Percentiles rank a stretch among this genome's conserved stretches.
These are phyloP conservation scores for Acholoe squamosa DNA, from an alignment of 2,888 invertebrate species.

Conservation along the genomic window DNA sequence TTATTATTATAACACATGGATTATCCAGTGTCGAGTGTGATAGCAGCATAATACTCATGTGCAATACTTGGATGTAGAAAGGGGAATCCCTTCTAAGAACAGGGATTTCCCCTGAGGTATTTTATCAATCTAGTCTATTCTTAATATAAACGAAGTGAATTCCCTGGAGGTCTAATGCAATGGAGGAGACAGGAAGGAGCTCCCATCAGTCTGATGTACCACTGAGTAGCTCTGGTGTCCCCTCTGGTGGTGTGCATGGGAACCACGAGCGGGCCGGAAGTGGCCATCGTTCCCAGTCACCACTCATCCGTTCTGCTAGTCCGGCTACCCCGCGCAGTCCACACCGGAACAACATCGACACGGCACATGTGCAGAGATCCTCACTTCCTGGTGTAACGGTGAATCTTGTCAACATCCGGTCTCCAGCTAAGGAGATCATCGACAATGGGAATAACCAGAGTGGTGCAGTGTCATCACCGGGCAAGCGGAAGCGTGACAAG, in stretches of 20 bases:
- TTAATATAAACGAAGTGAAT: no score
- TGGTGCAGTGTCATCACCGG: background rate
- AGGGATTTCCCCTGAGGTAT: background rate
- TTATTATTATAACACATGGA: no score
- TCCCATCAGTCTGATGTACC: background rate
- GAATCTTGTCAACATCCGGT: constrained; percentile 46
- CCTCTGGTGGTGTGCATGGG: background rate
- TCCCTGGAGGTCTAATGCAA: background rate
- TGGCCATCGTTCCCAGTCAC: background rate
- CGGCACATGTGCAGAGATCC: background rate
- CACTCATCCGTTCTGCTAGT: background rate
- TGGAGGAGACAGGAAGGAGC: constrained; percentile 26
- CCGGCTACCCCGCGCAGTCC: background rate
- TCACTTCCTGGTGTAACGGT: constrained; percentile 24
- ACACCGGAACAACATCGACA: background rate
- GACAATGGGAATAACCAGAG: background rate
- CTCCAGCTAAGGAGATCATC: constrained; percentile 36
- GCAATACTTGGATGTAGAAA: background rate
- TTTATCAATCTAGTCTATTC: no score
- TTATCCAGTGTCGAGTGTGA: no score
- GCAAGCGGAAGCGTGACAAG: constrained; percentile 53
- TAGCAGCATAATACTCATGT: background rate
- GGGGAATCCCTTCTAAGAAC: background rate
- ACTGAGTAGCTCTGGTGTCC: background rate
- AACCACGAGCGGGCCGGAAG: constrained; percentile 50